Evolutionary conservation across 2,797 vertebrate species (phyloP).

Genomic region (Alfaro cultratus): DNA sequence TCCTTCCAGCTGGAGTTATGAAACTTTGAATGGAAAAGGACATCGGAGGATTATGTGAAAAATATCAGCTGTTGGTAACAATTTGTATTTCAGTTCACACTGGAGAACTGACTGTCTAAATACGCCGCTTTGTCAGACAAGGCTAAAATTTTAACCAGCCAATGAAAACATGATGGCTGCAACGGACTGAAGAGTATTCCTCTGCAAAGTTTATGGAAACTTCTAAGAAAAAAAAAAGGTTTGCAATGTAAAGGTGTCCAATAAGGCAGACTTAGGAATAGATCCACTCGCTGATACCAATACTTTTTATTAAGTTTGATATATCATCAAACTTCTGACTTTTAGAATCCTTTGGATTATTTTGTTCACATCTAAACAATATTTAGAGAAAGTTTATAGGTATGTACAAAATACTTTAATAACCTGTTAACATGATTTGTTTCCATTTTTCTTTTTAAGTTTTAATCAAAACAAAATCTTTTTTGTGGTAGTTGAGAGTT

Average conservation of each 20-base stretch:
- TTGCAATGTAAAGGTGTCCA: neutral
- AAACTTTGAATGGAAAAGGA: slow-evolving; percentile 23
- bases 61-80: slow-evolving; percentile 20
- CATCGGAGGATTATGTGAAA: slow-evolving; percentile 28
- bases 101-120: slow-evolving; percentile 19
- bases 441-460: too few species aligned
- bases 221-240: neutral
- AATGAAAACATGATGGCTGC: slow-evolving; percentile 40
- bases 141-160: slow-evolving; percentile 29
- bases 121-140: slow-evolving; percentile 33
- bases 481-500: too few species aligned
- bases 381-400: neutral
- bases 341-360: too few species aligned
- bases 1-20: slow-evolving; percentile 30
- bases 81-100: slow-evolving; percentile 27
- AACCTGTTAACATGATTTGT: neutral
- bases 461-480: too few species aligned
- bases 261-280: too few species aligned
- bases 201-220: neutral
- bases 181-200: slow-evolving; percentile 15
- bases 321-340: too few species aligned
- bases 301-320: too few species aligned
- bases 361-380: too few species aligned
- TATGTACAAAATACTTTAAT: too few species aligned
- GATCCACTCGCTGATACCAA: too few species aligned